These are phyloP conservation scores for Luscinia megarhynchos DNA, from an alignment of 2,797 vertebrate genomes.

Conservation along the genomic window DNA sequence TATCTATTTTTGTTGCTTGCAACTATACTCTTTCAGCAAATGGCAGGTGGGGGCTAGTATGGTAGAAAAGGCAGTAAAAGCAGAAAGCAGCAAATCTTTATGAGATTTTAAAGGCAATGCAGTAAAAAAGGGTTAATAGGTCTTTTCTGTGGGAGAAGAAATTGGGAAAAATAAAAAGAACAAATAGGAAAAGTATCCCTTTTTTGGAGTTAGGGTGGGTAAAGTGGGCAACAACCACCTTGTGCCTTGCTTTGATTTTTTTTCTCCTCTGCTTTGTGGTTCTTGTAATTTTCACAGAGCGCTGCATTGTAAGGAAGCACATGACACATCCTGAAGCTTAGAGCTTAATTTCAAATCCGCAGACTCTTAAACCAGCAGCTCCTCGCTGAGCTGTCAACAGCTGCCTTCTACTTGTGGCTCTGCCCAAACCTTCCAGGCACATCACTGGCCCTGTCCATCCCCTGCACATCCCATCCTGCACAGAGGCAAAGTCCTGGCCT, in stretches of 20 bases:
- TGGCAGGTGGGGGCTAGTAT: background rate
- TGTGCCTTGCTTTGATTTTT: background rate
- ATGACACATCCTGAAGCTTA: constrained; percentile 1
- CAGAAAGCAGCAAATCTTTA: background rate
- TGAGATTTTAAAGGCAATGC: background rate
- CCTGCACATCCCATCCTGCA: rapidly evolving
- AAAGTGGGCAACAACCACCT: background rate
- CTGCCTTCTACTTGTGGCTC: constrained; percentile 13
- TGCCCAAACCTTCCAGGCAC: background rate
- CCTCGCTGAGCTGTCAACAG: background rate
- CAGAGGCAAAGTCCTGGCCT: background rate
- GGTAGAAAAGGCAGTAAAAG: background rate
- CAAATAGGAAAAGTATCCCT: background rate
- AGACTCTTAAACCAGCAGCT: constrained; percentile 21
- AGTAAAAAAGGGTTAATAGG: background rate
- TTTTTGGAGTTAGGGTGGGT: background rate
- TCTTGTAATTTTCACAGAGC: background rate
- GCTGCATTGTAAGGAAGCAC: background rate
- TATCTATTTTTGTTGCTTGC: background rate
- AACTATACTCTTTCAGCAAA: background rate
- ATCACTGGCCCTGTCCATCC: rapidly evolving
- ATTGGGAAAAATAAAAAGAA: background rate
- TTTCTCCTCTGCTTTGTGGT: background rate
- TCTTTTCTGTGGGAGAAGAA: background rate
- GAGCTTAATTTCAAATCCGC: constrained; percentile 46